Evolutionary conservation across 92 coral and sea anemone genomes (phyloP), one percentile per base, ranked within the genome.

Genomic region (Phenganax marumi): DNA sequence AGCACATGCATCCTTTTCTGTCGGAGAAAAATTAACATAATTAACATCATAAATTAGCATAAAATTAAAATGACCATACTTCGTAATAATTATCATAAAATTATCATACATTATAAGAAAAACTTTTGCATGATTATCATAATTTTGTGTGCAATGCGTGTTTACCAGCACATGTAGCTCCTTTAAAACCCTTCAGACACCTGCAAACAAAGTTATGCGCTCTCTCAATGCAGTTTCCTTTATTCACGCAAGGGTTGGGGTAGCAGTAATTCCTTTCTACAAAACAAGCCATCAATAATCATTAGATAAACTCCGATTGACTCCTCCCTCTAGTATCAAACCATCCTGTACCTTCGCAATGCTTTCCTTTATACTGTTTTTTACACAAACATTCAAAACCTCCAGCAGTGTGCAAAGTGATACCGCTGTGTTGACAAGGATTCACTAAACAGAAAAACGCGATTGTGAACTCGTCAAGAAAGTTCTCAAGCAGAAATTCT

Each of bases 361-460:
- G 92, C 22, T 85, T 82, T 11, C 99, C 99, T 82, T 92, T 83
- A 84, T 85, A 96, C 62, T 86, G 97, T 19, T 90, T 85, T 79
- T 89, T 93, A 81, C 99, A 96, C 54, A 87, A 87, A 69, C 99
- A 96, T 64, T 89, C 91, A 85, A 85, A 96, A 8, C 99, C 96
- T 57, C 85, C 90, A 33, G 81, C 85, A 14, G 91, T 87, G 25
- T 96, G 97, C 10, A 96, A 79, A 79, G 91, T 92, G 8, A 92
- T 91, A 60, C 99, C 99, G 52, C 88, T 87, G 83, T 96, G 89
- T 23, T 81, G 92, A 65, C 99, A 96, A 16, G 99, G 99, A 72
- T 91, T 96, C 8, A 78, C 83, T 60, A 24, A 22, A 8, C 39
- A 33, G 3, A 56, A 26, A 46, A 68, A 68, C 3, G 12, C 23